Evolutionary conservation across 64 coral and sea anemone species (phyloP).

Genomic region (Stichodactyla helianthus): DNA sequence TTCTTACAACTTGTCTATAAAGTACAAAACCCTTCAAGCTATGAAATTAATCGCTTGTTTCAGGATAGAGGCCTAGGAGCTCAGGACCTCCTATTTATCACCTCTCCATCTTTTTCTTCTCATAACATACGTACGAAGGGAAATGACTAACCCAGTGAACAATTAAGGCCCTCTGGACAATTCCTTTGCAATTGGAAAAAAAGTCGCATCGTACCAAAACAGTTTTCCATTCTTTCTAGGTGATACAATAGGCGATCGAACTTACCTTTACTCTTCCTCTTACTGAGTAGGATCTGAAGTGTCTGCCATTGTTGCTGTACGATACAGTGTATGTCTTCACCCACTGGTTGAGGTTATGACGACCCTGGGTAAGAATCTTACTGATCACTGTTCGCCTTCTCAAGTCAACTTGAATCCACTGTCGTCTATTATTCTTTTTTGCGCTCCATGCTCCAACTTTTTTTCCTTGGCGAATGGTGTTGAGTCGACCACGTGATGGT

Average conservation of each 20-base stretch:
- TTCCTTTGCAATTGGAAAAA: too few species aligned
- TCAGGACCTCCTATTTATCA: too few species aligned
- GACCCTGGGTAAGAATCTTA: conserved; percentile 60
- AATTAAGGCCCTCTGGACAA: too few species aligned
- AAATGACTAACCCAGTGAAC: too few species aligned
- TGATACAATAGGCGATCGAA: neutral
- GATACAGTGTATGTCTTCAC: conserved; percentile 74
- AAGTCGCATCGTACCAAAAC: neutral
- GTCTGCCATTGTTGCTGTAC: conserved; percentile 57
- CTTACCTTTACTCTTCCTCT: conserved; percentile 38
- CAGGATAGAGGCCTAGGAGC: too few species aligned
- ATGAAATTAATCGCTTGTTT: too few species aligned
- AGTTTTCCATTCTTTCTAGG: too few species aligned
- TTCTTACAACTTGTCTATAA: too few species aligned
- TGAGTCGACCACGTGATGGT: conserved; percentile 47
- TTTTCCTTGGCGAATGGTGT: conserved; percentile 29
- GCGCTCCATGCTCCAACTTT: conserved; percentile 47
- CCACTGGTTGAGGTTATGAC: conserved; percentile 65
- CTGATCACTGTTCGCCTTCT: conserved; percentile 30
- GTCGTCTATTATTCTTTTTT: conserved; percentile 49
- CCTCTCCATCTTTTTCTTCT: too few species aligned
- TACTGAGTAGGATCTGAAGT: conserved; percentile 49
- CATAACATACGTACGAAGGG: too few species aligned
- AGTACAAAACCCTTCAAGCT: too few species aligned
- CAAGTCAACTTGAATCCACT: conserved; percentile 78